phyloP scores from a whole-genome alignment of 2,113 vertebrate genomes.

The Sapajus apella region DNA sequence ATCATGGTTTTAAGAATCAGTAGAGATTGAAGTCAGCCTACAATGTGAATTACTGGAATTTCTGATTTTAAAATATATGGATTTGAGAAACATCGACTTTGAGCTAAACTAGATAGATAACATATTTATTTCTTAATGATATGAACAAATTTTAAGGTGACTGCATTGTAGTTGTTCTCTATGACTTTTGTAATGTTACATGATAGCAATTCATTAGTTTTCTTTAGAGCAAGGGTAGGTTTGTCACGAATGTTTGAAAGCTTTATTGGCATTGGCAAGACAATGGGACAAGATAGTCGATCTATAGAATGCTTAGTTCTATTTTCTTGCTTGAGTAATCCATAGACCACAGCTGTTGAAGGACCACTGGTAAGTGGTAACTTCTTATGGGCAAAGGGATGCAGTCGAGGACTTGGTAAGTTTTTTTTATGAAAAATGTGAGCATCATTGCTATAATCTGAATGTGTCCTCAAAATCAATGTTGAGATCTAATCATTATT shows the following conservation, averaged over 20 bases:
- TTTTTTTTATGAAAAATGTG: not conserved
- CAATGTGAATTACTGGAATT: not conserved
- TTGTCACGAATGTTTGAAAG: not conserved
- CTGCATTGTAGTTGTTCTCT: not conserved
- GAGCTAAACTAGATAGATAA: not conserved
- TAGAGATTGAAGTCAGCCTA: not conserved
- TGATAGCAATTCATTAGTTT: not conserved
- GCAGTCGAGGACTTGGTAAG: not conserved
- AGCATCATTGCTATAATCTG: not conserved
- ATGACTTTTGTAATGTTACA: not conserved
- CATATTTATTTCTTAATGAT: not conserved
- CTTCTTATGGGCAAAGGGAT: not conserved
- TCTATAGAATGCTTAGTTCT: not conserved
- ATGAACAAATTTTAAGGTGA: not conserved
- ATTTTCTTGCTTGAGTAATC: not conserved
- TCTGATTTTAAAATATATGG: not conserved
- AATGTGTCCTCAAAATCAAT: not conserved
- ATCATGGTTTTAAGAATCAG: not conserved
- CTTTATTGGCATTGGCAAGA: not conserved
- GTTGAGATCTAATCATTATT: not conserved
- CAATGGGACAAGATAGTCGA: not conserved
- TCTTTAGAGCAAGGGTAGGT: not conserved
- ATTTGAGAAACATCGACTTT: slow-evolving; percentile 23
- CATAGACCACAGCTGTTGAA: not conserved
- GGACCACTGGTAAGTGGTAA: not conserved